Base-by-base conservation (phyloP, 2,797 vertebrate genomes). In the Sparus aurata region DNA sequence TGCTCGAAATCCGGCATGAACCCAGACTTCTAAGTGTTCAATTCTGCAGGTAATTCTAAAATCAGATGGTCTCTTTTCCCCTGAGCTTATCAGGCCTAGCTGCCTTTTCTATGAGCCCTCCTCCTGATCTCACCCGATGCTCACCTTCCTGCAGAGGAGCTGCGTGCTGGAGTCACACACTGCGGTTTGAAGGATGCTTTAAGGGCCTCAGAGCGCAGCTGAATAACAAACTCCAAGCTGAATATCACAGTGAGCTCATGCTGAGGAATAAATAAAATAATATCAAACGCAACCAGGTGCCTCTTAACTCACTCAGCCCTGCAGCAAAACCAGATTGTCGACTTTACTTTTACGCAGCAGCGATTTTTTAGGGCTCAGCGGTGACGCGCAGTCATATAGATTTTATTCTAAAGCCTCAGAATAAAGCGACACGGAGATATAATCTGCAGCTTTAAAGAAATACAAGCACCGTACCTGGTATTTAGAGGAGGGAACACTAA, bases 1-100 rank as follows among this genome's bases (percentile, higher is more conserved):
- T 94, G 94, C 93, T 95, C 92, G 79, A 95, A 93, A 93, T 95
- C 95, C 91, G 95, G 95, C 95, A 95, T 95, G 83, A 94, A 94
- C 92, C 77, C 89, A 52, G 85, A 87, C 85, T 87, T 89, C 27
- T 61, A 4, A 17, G n/a, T 41, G 43, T 72, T 84, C 83, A 78
- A 18, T 63, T 58, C 54, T 2, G 12, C 62, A 84, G 70, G 22
- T 60, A 82, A 87, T 62, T 69, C 34, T 7, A 74, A 69, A 74
- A 80, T 34, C 53, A 30, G 52, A 70, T 18, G 49, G 25, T 10
- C 5, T 38, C n/a, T n/a, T n/a, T 30, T 30, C 30, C 30, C 38
- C 22, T n/a, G n/a, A n/a, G n/a, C n/a, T n/a, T n/a, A 34, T 9
- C 27, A 41, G 80, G 65, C 20, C 53, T 75, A 23, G 47, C 57